Evolutionary conservation across 2,113 vertebrate species (phyloP).

Genomic region (Eleginops maclovinus): DNA sequence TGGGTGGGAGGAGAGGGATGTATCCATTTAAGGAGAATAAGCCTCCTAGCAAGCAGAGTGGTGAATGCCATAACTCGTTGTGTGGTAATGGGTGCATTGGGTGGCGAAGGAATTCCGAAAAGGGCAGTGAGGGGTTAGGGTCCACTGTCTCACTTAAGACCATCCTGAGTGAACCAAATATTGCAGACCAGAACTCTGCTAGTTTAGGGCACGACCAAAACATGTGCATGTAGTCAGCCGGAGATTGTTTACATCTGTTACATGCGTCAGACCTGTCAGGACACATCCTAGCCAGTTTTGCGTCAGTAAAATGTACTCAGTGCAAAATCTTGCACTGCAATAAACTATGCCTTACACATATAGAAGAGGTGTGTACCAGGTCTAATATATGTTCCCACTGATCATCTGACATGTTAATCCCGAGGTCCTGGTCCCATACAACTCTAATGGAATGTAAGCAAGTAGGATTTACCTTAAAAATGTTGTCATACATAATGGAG

Average conservation of each 20-base stretch:
- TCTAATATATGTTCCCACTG: not conserved
- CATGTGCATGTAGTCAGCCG: not conserved
- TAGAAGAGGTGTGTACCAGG: not conserved
- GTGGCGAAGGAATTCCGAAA: too few species aligned
- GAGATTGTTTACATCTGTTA: too few species aligned
- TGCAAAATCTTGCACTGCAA: not conserved
- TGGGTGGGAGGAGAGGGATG: too few species aligned
- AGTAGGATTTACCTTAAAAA: not conserved
- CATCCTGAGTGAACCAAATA: not conserved
- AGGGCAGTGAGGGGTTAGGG: not conserved
- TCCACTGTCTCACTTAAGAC: not conserved
- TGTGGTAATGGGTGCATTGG: too few species aligned
- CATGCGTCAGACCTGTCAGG: not conserved
- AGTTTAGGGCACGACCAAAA: too few species aligned
- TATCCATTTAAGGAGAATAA: too few species aligned
- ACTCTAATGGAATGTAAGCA: not conserved
- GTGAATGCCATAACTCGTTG: too few species aligned
- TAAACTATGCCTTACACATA: not conserved
- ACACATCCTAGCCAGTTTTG: not conserved
- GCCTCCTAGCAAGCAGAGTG: too few species aligned
- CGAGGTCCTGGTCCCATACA: not conserved
- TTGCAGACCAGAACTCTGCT: not conserved
- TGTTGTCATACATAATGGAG: not conserved
- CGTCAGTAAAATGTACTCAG: not conserved
- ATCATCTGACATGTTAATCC: not conserved